Evolutionary conservation across 2,797 vertebrate species (phyloP), one percentile per base, ranked within the genome.

Genomic region (Lutra lutra): DNA sequence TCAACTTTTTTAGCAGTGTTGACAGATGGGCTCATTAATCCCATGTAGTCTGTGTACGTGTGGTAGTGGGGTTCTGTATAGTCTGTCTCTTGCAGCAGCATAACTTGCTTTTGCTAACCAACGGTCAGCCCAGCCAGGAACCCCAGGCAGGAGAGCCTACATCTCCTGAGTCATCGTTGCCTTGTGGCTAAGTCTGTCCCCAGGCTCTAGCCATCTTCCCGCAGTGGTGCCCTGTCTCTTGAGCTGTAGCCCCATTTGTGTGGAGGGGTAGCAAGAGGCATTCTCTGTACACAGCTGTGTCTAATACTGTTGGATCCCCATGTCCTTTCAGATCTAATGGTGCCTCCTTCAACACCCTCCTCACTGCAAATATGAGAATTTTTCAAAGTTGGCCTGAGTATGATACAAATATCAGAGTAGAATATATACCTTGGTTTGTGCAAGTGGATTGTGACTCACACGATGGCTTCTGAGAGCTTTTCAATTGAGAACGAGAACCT

Each of bases 191-290:
- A 20, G 64, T 94, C n/a, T 38, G 4, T 7, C 48, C 23, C 58
- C 29, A 56, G 18, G 56, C 68, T 6, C 1, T 4, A 6, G 73
- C 66, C 46, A 0, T 35, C n/a, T 38, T 46, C 8, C 68, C 1
- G 0, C 3, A 27, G n/a, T 0, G 1, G 10, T 56, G 32, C 13
- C 46, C 9, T 7, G 10, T 5, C 18, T 80, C 56, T 35, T 29
- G 43, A 23, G 29, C 29, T 38, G 5, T 23, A 48, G 2, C 51
- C 5, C 29, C 13, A 0, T 29, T 5, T 20, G 23, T 56, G 43
- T 2, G 38, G 17, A 5, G 14, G 64, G 27, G 10, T 32, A 25
- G 32, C 46, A 18, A 51, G 25, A 25, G 23, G 40, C 1, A 8
- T 43, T 9, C 21, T 38, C 20, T 18, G 2, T 6, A 17, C 8